phyloP scores from a whole-genome alignment of 2,113 vertebrate genomes.

The Anas platyrhynchos region DNA sequence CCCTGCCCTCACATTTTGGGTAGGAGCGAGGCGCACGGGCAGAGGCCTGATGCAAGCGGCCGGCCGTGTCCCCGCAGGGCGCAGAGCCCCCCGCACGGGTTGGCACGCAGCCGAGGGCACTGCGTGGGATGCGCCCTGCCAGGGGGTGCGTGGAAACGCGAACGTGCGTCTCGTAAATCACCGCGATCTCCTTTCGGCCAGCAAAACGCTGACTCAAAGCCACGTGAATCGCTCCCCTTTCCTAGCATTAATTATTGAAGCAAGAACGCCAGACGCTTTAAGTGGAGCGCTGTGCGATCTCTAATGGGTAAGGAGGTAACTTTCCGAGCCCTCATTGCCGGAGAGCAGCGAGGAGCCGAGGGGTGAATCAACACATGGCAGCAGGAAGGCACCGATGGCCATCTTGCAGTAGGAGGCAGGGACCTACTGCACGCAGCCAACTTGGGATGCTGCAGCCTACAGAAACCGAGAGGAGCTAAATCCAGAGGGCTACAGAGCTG shows the following conservation, averaged over 20 bases:
- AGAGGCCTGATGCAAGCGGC: no score
- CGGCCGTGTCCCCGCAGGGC: no score
- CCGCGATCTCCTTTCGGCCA: rapidly evolving
- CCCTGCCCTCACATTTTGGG: rapidly evolving
- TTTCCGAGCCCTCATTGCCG: rapidly evolving
- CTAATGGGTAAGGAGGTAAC: no score
- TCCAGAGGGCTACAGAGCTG: rapidly evolving
- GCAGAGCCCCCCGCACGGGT: no score
- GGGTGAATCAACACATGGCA: background rate
- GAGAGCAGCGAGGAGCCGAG: rapidly evolving
- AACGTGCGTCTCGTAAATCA: rapidly evolving
- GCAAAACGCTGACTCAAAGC: background rate
- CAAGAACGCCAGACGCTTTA: rapidly evolving
- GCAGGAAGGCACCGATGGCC: background rate
- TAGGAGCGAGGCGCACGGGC: no score
- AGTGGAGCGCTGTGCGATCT: background rate
- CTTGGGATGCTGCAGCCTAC: rapidly evolving
- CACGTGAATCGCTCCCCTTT: background rate
- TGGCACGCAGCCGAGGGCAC: no score
- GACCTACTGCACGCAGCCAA: rapidly evolving
- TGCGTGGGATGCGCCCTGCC: no score
- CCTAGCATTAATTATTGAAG: background rate
- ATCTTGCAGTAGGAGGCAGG: rapidly evolving
- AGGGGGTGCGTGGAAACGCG: background rate
- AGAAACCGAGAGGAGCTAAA: background rate